Conservation (phyloP, 2,797 vertebrate species). For the Alca torda region DNA sequence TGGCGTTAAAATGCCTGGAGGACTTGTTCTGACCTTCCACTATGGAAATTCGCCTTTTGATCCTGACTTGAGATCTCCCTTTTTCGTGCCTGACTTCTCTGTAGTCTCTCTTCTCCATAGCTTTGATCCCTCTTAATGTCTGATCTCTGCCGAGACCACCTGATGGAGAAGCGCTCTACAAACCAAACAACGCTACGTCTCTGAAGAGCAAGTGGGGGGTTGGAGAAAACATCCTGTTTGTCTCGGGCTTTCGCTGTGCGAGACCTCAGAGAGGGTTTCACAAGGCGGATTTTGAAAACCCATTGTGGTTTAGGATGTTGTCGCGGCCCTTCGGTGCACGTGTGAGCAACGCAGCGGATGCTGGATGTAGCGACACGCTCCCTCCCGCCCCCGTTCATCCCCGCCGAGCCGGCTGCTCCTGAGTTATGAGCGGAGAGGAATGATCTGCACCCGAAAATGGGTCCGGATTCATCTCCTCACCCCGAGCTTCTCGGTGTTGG, state of each 20-base stretch:
- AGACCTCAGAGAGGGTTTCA: slow-evolving; percentile 34
- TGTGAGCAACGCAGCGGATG: fast-evolving
- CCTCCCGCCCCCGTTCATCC: fast-evolving
- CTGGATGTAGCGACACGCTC: fast-evolving
- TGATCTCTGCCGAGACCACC: background rate
- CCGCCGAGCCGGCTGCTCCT: background rate
- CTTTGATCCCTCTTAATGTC: background rate
- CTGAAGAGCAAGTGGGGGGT: fast-evolving
- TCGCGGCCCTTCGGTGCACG: background rate
- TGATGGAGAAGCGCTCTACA: background rate
- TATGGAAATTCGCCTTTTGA: background rate
- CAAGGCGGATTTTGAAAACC: slow-evolving; percentile 21
- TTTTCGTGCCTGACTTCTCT: background rate
- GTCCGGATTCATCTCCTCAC: background rate
- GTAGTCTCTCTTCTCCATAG: background rate
- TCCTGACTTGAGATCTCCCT: background rate
- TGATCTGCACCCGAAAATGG: background rate
- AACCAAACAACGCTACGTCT: fast-evolving
- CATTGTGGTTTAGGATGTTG: background rate
- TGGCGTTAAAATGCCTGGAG: background rate
- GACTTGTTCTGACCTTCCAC: background rate
- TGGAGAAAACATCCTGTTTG: background rate
- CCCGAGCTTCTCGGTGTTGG: background rate
- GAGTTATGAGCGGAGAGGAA: background rate
- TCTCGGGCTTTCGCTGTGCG: background rate